Conservation (phyloP, 2,113 vertebrate genomes). For the Sapajus apella region DNA sequence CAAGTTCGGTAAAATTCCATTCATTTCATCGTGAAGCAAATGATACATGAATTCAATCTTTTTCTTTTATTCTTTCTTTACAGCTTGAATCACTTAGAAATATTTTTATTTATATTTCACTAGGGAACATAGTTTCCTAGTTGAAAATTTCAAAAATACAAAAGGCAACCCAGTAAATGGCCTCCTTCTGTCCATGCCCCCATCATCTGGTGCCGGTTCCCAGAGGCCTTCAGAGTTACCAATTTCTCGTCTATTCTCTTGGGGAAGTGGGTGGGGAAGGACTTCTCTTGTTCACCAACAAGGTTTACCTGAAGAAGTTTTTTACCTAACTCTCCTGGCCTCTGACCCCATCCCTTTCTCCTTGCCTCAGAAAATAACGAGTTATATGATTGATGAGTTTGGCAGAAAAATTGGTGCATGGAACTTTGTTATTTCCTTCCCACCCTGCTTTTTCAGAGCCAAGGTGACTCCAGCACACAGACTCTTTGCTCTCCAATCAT, state of each 20-base stretch:
- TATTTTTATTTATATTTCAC: not conserved
- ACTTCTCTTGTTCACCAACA: not conserved
- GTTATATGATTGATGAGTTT: not conserved
- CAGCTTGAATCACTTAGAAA: not conserved
- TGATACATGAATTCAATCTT: not conserved
- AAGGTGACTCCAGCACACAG: not conserved
- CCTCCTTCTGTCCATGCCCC: not conserved
- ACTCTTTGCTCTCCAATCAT: not conserved
- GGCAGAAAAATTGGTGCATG: not conserved
- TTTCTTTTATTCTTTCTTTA: not conserved
- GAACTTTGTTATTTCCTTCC: not conserved
- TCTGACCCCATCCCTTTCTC: not conserved
- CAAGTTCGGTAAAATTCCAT: not conserved
- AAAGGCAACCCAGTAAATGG: not conserved
- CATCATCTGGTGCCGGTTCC: not conserved
- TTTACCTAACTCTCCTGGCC: not conserved
- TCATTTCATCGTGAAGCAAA: not conserved
- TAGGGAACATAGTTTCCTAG: not conserved
- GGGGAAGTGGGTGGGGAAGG: not conserved
- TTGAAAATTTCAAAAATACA: not conserved
- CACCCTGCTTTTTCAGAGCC: not conserved
- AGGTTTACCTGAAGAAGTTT: not conserved
- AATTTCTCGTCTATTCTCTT: not conserved
- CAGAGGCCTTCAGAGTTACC: not conserved
- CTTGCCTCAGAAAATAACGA: not conserved